phyloP scores from a whole-genome alignment of 2,888 invertebrate species.

The Perithous albicinctus region DNA sequence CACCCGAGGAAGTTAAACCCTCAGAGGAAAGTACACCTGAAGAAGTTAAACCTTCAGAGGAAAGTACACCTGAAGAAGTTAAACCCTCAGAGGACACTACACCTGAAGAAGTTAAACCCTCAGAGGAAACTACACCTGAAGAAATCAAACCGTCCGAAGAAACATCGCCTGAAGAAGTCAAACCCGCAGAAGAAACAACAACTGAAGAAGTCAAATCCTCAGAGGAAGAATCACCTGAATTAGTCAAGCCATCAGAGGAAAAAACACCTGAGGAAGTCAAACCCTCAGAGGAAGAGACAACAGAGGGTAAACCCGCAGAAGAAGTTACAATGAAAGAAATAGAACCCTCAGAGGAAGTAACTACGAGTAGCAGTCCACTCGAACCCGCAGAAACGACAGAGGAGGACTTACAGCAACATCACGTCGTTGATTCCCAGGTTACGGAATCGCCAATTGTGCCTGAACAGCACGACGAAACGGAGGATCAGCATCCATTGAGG shows the following conservation, averaged over 20 bases:
- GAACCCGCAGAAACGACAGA: slow-evolving; percentile 21
- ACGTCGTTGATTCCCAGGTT: slow-evolving; percentile 56
- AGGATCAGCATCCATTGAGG: slow-evolving; percentile 29
- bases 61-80: slow-evolving; percentile 8
- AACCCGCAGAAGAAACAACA: background rate
- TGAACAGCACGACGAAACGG: slow-evolving; percentile 67
- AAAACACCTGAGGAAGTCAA: slow-evolving; percentile 7
- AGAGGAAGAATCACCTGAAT: background rate
- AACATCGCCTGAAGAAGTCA: background rate
- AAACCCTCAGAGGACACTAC: background rate
- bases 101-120: background rate
- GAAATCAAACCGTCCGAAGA: slow-evolving; percentile 21
- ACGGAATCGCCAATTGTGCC: slow-evolving; percentile 70
- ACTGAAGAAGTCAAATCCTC: no score
- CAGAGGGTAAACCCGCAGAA: slow-evolving; percentile 7
- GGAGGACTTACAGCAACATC: slow-evolving; percentile 63
- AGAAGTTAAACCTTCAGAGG: slow-evolving; percentile 12
- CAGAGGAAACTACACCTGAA: slow-evolving; percentile 8
- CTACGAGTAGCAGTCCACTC: background rate
- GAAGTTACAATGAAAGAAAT: background rate
- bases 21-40: background rate
- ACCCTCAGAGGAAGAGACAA: slow-evolving; percentile 13
- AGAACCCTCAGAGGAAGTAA: background rate
- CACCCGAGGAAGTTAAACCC: background rate
- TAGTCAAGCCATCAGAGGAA: slow-evolving; percentile 11